Evolutionary conservation across 2,113 vertebrate species (phyloP).

Genomic region (Caranx ignobilis): DNA sequence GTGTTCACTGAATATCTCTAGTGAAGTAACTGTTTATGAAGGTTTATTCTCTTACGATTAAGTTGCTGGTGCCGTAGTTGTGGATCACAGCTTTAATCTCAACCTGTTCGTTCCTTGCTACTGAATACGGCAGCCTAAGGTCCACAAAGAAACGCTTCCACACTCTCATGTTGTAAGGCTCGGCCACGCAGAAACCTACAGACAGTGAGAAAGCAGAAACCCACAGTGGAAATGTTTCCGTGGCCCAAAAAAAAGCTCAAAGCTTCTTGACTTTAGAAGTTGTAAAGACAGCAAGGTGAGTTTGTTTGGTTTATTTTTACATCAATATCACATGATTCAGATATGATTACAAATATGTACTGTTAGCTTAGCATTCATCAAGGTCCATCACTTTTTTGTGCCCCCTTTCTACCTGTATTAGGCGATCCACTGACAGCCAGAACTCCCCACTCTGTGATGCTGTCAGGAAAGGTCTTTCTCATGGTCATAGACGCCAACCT

Average conservation of each 20-base stretch:
- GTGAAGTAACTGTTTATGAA: too few relatives aligned
- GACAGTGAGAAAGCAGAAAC: neutral
- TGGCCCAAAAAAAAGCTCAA: too few relatives aligned
- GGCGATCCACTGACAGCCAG: conserved; percentile 80
- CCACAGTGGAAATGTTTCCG: too few relatives aligned
- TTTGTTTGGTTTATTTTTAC: too few relatives aligned
- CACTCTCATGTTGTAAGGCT: conserved; percentile 78
- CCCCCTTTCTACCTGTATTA: conserved; percentile 69
- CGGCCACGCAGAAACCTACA: conserved; percentile 84
- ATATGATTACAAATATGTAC: too few relatives aligned
- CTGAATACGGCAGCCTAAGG: conserved; percentile 83
- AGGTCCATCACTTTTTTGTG: too few relatives aligned
- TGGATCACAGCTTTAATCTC: conserved; percentile 84
- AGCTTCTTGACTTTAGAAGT: too few relatives aligned
- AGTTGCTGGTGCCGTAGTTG: conserved; percentile 70
- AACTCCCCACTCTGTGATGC: conserved; percentile 85
- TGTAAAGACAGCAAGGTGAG: too few relatives aligned
- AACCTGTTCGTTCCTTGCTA: conserved; percentile 83
- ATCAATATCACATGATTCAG: too few relatives aligned
- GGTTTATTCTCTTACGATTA: conserved; percentile 66
- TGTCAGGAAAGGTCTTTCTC: conserved; percentile 74
- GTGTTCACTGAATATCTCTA: neutral
- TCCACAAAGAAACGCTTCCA: conserved; percentile 84
- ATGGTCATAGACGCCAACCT: conserved; percentile 69
- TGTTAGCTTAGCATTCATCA: too few relatives aligned